Base-by-base conservation (phyloP, 2,797 vertebrate genomes). In the Ctenosaura bakeri region DNA sequence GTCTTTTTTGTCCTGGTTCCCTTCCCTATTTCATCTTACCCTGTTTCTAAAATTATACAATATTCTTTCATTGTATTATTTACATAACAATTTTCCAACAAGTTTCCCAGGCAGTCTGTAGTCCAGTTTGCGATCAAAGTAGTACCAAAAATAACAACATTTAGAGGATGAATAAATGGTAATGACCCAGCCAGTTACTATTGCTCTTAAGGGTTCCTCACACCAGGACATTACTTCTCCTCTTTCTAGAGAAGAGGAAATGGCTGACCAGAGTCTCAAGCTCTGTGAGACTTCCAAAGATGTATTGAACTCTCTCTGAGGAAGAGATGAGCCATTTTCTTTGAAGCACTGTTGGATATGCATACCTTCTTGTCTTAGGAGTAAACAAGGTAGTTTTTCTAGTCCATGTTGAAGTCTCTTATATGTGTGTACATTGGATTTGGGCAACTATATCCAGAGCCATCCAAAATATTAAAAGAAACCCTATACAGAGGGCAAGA, bases 391-490 rank as follows among this genome's bases (percentile, higher is more conserved):
- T 22, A 52, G 14, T 82, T 24, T 29, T 46, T 26, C 56, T 26
- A 10, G 5, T 84, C 35, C 10, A 1, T 32, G 64, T 14, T 38
- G 62, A 69, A 56, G 46, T 35, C 71, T 42, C 35, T 46, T 26
- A 13, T 71, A 29, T 29, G 32, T 16, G 20, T 74, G 35, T 74
- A 13, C 35, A 38, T 2, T 38, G 73, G 32, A 38, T 46, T 32
- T 42, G 76, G 24, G 3, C 32, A 86, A 73, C 18, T 59, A 56
- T 22, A 42, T 85, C 69, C 74, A 66, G 77, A 71, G 38, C 13
- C 64, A 0, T 38, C n/a, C 10, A 52, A 90, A 81, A 90, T 86
- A 73, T 38, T 73, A 54, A 12, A 90, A 81, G 18, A 90, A 87
- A 64, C 3, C 9, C 56, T 62, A 20, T 69, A 38, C 13, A 64